Evolutionary conservation across 1,140 invertebrate genomes (phyloP), one percentile per base, ranked within the genome.

Genomic region (Drosophila grimshawi): DNA sequence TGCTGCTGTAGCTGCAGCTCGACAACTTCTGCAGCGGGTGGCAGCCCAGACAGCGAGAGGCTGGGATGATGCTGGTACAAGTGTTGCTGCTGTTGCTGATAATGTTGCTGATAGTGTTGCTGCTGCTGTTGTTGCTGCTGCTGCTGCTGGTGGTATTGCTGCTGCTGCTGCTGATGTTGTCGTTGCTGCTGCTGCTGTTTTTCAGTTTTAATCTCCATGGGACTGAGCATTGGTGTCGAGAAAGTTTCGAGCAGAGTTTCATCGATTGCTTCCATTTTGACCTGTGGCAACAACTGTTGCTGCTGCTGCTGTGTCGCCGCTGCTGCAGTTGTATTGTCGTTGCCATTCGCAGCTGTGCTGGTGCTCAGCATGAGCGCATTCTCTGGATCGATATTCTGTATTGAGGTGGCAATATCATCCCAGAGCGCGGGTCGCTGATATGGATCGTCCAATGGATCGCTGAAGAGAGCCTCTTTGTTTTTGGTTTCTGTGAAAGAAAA

Each of bases 391-490:
- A 97, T 95, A 92, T 97, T 97, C 81, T 97, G 95, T 91, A 97
- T 97, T 79, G 96, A 97, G 86, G 96, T 96, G 51, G 96, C 95
- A 90, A 97, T 97, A 93, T 97, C 97, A 92, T 97, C 97, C 97
- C 97, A 97, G 5, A 97, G 94, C 10, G 95, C 95, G 6, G 96
- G 96, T 81, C 96, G 95, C 73, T 97, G 94, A 92, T 96, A 97
- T 45, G 96, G 95, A 93, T 97, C 96, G 92, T 97, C 96, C 64
- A 89, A 66, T 90, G 96, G 95, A 76, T 94, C 93, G 63, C 92
- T 93, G 37, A 93, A 93, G 48, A 91, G 82, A 66, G 92, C 88
- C 68, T 94, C 92, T 90, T 92, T 91, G 78, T 92, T 91, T 91
- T 92, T 92, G 86, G 91, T 86, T 76, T 92, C 92, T 85, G 37